These are phyloP conservation scores for Hoplostethus mediterraneus DNA, from an alignment of 2,797 vertebrate genomes.

Conservation along the genomic window DNA sequence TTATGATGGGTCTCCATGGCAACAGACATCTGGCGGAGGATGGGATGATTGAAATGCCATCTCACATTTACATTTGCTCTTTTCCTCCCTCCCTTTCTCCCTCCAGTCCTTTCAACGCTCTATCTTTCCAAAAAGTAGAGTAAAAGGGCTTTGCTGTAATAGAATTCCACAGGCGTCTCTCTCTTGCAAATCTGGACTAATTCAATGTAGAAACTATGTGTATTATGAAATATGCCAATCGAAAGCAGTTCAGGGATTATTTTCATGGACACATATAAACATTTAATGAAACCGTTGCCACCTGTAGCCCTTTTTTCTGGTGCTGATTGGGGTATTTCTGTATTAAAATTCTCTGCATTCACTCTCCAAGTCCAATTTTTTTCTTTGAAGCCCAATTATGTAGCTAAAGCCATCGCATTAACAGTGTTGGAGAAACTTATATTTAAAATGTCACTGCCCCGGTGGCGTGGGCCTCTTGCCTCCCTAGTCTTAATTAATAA, in stretches of 20 bases:
- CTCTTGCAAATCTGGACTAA: slow-evolving; percentile 11
- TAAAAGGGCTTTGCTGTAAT: background rate
- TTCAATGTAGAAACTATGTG: background rate
- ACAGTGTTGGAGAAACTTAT: slow-evolving; percentile 24
- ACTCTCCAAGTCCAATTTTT: slow-evolving; percentile 26
- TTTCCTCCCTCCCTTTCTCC: background rate
- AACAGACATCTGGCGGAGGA: slow-evolving; percentile 55
- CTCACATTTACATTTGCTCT: slow-evolving; percentile 18
- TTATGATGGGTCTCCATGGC: slow-evolving; percentile 52
- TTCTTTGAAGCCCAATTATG: slow-evolving; percentile 37
- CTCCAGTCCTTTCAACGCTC: slow-evolving; percentile 4
- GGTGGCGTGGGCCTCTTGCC: slow-evolving; percentile 31
- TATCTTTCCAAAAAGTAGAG: background rate
- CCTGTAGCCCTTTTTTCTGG: background rate
- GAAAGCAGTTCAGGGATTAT: background rate
- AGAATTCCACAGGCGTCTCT: slow-evolving; percentile 23
- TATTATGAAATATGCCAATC: background rate
- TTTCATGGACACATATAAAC: no score
- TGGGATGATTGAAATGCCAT: slow-evolving; percentile 31
- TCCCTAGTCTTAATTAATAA: slow-evolving; percentile 57
- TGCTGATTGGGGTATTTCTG: slow-evolving; percentile 10
- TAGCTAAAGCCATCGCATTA: slow-evolving; percentile 22
- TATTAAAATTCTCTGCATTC: background rate
- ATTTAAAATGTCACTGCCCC: slow-evolving; percentile 27
- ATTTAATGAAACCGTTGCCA: background rate